Evolutionary conservation across 1,140 invertebrate species (phyloP).

Genomic region (Choristoneura fumiferana): DNA sequence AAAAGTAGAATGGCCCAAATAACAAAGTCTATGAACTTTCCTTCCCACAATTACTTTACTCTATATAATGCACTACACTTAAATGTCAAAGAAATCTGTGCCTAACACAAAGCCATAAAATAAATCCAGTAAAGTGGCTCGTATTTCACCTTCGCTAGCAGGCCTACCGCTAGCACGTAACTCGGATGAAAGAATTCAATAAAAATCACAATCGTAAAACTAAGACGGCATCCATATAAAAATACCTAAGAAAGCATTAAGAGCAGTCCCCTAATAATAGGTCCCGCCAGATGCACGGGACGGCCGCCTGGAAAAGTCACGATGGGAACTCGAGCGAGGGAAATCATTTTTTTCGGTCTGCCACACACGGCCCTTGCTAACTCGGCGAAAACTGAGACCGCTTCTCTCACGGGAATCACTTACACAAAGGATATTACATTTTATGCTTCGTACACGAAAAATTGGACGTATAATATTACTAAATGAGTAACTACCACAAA

Average conservation of each 20-base stretch:
- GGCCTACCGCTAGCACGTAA: conserved; percentile 44
- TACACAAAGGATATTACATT: conserved; percentile 32
- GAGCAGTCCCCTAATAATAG: conserved; percentile 74
- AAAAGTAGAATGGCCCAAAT: too few species aligned
- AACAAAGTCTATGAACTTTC: too few species aligned
- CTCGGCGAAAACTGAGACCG: conserved; percentile 63
- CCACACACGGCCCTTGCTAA: conserved; percentile 72
- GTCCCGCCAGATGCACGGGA: conserved; percentile 73
- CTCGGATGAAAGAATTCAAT: conserved; percentile 61
- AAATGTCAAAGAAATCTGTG: conserved; percentile 47
- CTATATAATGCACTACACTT: conserved; percentile 19
- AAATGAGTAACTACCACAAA: too few species aligned
- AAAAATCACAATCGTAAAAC: conserved; percentile 76
- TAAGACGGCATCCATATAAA: conserved; percentile 71
- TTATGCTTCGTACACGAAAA: conserved; percentile 24
- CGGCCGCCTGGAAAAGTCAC: conserved; percentile 73
- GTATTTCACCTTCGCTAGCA: conserved; percentile 68
- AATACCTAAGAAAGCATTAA: conserved; percentile 75
- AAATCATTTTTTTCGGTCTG: conserved; percentile 78
- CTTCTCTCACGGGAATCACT: conserved; percentile 48
- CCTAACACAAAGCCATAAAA: conserved; percentile 62
- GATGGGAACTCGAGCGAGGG: conserved; percentile 66
- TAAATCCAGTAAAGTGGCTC: conserved; percentile 66
- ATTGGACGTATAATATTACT: not conserved
- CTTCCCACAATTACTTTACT: too few species aligned